A percentile compares a stretch with the other conserved stretches of the same genome.
Conservation (phyloP, 92 coral and sea anemone genomes). For the Virgularia gustaviana region DNA sequence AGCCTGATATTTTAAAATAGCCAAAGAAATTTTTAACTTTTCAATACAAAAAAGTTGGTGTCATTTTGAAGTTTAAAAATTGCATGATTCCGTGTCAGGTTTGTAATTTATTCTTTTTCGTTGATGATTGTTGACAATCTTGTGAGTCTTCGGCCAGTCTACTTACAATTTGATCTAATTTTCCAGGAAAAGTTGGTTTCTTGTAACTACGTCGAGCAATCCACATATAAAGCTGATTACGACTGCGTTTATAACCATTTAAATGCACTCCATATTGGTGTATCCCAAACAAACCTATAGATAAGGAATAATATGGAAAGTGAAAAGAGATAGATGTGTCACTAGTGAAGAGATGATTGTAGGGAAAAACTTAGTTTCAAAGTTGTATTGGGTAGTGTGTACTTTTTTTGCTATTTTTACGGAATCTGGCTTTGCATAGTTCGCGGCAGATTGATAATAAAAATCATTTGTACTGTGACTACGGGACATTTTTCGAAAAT, state of each 20-base stretch:
- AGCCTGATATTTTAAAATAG: not conserved
- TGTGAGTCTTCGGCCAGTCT: too few relatives aligned
- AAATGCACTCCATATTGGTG: constrained; percentile 87
- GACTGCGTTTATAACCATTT: constrained; percentile 72
- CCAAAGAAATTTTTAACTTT: not conserved
- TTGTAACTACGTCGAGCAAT: constrained; percentile 77
- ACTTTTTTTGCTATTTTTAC: too few relatives aligned
- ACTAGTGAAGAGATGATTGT: too few relatives aligned
- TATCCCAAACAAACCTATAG: constrained; percentile 73
- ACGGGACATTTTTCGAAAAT: too few relatives aligned
- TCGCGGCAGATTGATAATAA: too few relatives aligned
- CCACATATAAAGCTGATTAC: constrained; percentile 75
- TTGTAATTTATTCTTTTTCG: not conserved
- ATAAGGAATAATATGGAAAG: not conserved
- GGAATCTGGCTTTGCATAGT: too few relatives aligned
- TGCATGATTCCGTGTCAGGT: not conserved
- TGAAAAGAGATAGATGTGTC: too few relatives aligned
- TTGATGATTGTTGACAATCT: not conserved
- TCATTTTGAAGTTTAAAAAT: not conserved
- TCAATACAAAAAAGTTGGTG: not conserved
- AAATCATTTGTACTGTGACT: too few relatives aligned
- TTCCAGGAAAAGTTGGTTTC: constrained; percentile 89
- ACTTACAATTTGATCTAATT: constrained; percentile 88
- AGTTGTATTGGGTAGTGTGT: too few relatives aligned
- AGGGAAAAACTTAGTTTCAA: too few relatives aligned